Conservation (phyloP, 1,140 invertebrate species). For the Listronotus oregonensis region DNA sequence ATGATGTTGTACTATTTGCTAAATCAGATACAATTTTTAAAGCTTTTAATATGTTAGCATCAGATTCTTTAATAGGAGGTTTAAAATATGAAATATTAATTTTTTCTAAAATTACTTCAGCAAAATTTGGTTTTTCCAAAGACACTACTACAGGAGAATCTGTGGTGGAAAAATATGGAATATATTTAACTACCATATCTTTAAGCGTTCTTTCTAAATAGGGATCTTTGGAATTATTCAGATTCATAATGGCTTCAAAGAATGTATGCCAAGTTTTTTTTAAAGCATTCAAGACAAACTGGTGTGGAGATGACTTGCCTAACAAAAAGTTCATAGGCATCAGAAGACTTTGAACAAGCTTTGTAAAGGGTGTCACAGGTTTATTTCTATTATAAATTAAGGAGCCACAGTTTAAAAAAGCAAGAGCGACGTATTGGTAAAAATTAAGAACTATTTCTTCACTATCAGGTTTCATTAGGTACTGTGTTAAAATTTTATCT, state of each 20-base stretch:
- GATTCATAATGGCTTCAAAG: constrained; percentile 43
- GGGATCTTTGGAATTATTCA: constrained; percentile 43
- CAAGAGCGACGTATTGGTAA: constrained; percentile 42
- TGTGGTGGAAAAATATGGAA: constrained; percentile 45
- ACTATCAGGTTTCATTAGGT: constrained; percentile 40
- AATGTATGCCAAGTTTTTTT: constrained; percentile 50
- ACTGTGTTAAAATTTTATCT: constrained; percentile 40
- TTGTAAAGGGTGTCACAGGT: constrained; percentile 42
- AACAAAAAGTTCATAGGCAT: constrained; percentile 48
- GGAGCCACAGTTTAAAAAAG: constrained; percentile 45
- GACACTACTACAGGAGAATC: constrained; percentile 46
- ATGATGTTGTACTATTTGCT: constrained; percentile 35
- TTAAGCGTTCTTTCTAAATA: constrained; percentile 48
- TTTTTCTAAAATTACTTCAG: constrained; percentile 46
- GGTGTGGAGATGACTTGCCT: constrained; percentile 40
- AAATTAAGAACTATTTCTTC: constrained; percentile 44
- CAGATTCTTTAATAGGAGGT: constrained; percentile 41
- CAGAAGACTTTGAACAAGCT: constrained; percentile 43
- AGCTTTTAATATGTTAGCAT: constrained; percentile 47
- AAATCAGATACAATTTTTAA: constrained; percentile 46
- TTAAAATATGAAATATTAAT: constrained; percentile 45
- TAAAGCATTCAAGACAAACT: constrained; percentile 43
- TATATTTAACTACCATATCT: constrained; percentile 49
- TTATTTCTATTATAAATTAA: constrained; percentile 48
- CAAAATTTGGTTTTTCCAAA: constrained; percentile 29